Evolutionary conservation across 2,888 invertebrate genomes (phyloP), one percentile per base, ranked within the genome.

Genomic region (Smittia aterrima): DNA sequence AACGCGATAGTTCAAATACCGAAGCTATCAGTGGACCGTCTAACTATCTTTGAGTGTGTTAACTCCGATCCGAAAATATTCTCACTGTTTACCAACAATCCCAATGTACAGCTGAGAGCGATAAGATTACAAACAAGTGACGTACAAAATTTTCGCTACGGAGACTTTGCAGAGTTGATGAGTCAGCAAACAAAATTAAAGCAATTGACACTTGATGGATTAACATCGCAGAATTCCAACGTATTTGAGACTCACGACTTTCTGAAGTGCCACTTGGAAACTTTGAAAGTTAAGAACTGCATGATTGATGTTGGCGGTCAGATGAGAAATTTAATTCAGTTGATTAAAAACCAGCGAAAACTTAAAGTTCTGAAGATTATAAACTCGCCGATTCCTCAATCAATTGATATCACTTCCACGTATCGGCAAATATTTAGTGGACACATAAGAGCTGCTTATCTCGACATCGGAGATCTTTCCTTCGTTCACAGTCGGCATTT

Each of bases 1-100:
- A 70, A 70, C 41, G 22, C 70, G n/a, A 70, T 70, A n/a, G 70
- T 70, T 9, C 70, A 32, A 53, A 20, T 70, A 18, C 70, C 70
- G 1, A 70, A 70, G 25, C 54, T 70, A 1, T 54, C 27, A 9
- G 7, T 70, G 9, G 1, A 9, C 1, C n/a, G 20, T 1, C 47
- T 68, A 20, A 41, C 9, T 1, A 41, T 41, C 22, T 3, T 68
- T 22, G 40, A 68, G 27, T 70, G 70, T 53, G 70, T 70, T 27
- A 18, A 70, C 53, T 11, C 53, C 7, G 70, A 70, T 11, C 20
- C 25, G 16, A 70, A 25, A 70, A 54, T 70, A 7, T 70, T 70
- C 20, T 24, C 27, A 4, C 32, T 70, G 13, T 70, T 70, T 70
- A 11, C 53, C 18, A 54, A 27, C 27, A 70, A 54, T 54, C n/a